Percentiles rank a stretch among this genome's conserved stretches.
Evolutionary conservation across 2,797 vertebrate species (phyloP).

Genomic region (Thunnus albacares): DNA sequence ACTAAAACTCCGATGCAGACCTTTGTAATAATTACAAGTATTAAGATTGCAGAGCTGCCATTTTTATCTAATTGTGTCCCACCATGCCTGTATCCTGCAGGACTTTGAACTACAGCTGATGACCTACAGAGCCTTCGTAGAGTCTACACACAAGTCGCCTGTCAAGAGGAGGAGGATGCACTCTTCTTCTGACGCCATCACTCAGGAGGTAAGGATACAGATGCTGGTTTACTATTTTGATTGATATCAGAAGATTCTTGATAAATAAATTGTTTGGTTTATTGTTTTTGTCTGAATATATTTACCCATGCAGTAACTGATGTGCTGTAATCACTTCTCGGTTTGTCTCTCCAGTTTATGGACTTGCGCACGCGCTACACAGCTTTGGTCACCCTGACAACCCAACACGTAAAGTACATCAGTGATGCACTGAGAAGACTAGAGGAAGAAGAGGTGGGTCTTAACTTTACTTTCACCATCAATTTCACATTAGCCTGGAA

Average conservation of each 20-base stretch:
- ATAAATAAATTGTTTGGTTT: neutral
- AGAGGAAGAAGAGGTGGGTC: conserved; percentile 95
- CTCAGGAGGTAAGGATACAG: conserved; percentile 90
- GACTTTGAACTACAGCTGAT: conserved; percentile 98
- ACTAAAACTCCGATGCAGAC: too few species aligned
- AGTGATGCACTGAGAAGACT: conserved; percentile 94
- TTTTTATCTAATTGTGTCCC: neutral
- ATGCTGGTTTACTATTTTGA: neutral
- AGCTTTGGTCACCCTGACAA: conserved; percentile 95
- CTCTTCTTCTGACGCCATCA: conserved; percentile 96
- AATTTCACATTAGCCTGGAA: neutral
- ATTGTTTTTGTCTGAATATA: neutral
- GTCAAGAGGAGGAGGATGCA: conserved; percentile 94
- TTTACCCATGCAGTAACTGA: neutral
- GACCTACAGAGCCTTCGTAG: conserved; percentile 97
- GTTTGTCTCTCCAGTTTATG: conserved; percentile 90
- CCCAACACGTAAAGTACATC: conserved; percentile 98
- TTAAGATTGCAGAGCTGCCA: neutral
- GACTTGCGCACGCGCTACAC: conserved; percentile 97
- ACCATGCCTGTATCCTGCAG: conserved; percentile 72
- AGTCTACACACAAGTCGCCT: conserved; percentile 95
- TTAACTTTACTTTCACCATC: neutral
- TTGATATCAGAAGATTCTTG: neutral
- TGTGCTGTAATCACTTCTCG: neutral
- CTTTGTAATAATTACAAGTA: too few species aligned